These are phyloP conservation scores for Parus major DNA, from an alignment of 2,113 vertebrate species.

Conservation along the genomic window DNA sequence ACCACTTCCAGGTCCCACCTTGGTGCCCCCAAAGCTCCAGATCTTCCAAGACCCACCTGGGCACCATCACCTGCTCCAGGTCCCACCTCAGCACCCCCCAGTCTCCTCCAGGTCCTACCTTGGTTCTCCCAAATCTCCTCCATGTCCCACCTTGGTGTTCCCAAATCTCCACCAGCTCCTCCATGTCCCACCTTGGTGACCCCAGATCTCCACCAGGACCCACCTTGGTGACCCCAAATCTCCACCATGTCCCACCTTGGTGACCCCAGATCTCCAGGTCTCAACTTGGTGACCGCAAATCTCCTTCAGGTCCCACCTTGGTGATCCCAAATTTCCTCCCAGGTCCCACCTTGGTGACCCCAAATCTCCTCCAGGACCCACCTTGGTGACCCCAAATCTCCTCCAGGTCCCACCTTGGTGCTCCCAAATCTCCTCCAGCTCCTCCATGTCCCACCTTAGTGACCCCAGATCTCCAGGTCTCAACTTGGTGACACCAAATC, in stretches of 20 bases:
- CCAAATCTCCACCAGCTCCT: not conserved
- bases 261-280: not conserved
- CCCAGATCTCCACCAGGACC: not conserved
- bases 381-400: not conserved
- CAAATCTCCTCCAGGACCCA: no score
- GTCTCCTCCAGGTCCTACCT: not conserved
- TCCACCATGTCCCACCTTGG: no score
- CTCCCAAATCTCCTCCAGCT: no score
- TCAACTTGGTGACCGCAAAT: not conserved
- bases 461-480: not conserved
- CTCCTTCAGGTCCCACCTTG: not conserved
- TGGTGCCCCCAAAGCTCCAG: not conserved
- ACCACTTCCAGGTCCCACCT: not conserved
- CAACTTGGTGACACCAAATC: not conserved
- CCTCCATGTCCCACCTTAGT: not conserved
- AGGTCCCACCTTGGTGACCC: not conserved
- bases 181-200: not conserved
- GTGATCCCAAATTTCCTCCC: not conserved
- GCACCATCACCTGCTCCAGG: not conserved
- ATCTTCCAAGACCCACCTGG: not conserved
- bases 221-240: not conserved
- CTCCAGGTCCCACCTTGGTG: not conserved
- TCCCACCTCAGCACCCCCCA: no score
- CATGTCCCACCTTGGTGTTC: no score
- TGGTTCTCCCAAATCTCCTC: not conserved